Percentiles rank a stretch among this genome's conserved stretches.
phyloP scores from a whole-genome alignment of 1,140 invertebrate species.

The Adoxophyes honmai region DNA sequence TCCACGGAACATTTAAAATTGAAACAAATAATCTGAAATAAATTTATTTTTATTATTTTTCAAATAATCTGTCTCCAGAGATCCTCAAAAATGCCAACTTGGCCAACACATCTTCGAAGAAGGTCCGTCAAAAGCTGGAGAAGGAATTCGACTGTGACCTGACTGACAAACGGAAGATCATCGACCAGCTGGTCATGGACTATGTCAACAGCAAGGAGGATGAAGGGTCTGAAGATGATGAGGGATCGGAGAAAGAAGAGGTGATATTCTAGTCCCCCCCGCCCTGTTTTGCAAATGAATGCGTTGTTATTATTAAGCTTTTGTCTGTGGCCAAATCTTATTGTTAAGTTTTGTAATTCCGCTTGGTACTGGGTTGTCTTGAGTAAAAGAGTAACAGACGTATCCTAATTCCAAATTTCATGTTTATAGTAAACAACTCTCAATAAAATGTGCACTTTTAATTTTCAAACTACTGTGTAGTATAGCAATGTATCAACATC shows the following conservation, averaged over 20 bases:
- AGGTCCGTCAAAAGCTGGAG: constrained; percentile 92
- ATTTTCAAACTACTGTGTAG: too few species aligned
- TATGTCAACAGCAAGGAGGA: constrained; percentile 80
- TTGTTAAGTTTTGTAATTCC: too few species aligned
- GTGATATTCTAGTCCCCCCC: constrained; percentile 76
- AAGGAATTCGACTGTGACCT: constrained; percentile 88
- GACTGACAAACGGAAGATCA: constrained; percentile 86
- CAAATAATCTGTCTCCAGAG: constrained; percentile 72
- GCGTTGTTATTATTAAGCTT: not conserved
- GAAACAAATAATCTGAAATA: too few species aligned
- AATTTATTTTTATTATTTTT: too few species aligned
- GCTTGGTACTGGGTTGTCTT: too few species aligned
- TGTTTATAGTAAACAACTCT: too few species aligned
- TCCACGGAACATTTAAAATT: too few species aligned
- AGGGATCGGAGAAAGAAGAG: constrained; percentile 78
- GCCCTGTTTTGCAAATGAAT: constrained; percentile 67
- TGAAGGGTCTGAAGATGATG: constrained; percentile 80
- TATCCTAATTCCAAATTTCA: too few species aligned
- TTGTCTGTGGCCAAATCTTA: too few species aligned
- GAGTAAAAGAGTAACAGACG: too few species aligned
- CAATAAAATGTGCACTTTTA: too few species aligned
- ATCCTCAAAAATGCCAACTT: constrained; percentile 93
- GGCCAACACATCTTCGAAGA: constrained; percentile 90
- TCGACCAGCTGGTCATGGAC: constrained; percentile 91
- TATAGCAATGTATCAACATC: too few species aligned